Percentiles rank a stretch among this genome's conserved stretches.
These are phyloP conservation scores for Pseudomyrmex gracilis DNA, from an alignment of 1,140 invertebrate species.

Conservation along the genomic window DNA sequence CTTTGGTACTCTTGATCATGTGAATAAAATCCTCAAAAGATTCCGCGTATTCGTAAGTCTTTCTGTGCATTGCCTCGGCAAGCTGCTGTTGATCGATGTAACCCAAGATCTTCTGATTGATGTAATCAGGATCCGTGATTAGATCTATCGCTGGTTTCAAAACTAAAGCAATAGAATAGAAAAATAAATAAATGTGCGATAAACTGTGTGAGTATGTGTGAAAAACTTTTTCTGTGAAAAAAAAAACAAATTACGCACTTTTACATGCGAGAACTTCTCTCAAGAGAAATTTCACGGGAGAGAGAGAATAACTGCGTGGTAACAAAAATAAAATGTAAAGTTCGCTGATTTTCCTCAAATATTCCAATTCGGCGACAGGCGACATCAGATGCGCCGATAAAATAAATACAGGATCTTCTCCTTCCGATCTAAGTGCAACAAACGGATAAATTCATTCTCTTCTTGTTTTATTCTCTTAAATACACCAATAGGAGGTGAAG, in stretches of 20 bases:
- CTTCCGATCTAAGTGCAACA: slow-evolving; percentile 85
- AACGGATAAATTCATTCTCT: slow-evolving; percentile 28
- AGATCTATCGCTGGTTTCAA: slow-evolving; percentile 93
- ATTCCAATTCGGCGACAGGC: slow-evolving; percentile 91
- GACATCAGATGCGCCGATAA: slow-evolving; percentile 91
- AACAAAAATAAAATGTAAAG: slow-evolving; percentile 92
- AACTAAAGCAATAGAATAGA: slow-evolving; percentile 86
- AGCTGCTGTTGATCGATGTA: slow-evolving; percentile 93
- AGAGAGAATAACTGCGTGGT: slow-evolving; percentile 92
- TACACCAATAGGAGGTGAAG: slow-evolving; percentile 64
- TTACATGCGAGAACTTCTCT: slow-evolving; percentile 93
- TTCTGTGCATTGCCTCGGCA: slow-evolving; percentile 91
- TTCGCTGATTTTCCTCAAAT: slow-evolving; percentile 93
- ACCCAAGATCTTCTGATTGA: slow-evolving; percentile 94
- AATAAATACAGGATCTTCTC: slow-evolving; percentile 89
- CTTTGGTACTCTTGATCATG: slow-evolving; percentile 92
- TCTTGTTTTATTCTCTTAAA: neutral
- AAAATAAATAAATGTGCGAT: neutral
- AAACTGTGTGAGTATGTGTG: neutral
- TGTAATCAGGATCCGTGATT: slow-evolving; percentile 95
- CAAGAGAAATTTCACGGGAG: slow-evolving; percentile 91
- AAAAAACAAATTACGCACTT: slow-evolving; percentile 85
- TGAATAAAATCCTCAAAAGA: slow-evolving; percentile 96
- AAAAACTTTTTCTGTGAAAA: neutral
- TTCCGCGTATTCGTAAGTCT: slow-evolving; percentile 94